Conservation (phyloP, 2,888 invertebrate genomes). For the Mimas tiliae region DNA sequence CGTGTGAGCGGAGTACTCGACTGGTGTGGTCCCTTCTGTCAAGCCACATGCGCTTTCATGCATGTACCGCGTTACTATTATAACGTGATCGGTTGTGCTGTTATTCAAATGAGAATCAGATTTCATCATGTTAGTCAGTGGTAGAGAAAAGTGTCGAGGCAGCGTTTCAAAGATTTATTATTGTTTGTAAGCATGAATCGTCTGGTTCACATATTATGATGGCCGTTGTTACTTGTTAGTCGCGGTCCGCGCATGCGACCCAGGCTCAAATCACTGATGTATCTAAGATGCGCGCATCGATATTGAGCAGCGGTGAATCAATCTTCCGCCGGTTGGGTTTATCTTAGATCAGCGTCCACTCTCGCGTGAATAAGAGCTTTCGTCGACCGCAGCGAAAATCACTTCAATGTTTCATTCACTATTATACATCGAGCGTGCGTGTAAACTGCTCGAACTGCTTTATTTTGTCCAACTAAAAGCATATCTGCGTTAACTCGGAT, state of each 20-base stretch:
- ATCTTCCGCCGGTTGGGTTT: slow-evolving; percentile 69
- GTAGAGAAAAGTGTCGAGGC: slow-evolving; percentile 61
- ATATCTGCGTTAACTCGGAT: slow-evolving; percentile 60
- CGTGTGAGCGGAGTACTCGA: slow-evolving; percentile 34
- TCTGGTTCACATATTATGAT: slow-evolving; percentile 60
- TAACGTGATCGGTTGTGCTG: slow-evolving; percentile 65
- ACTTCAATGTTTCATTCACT: slow-evolving; percentile 35
- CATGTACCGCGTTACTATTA: slow-evolving; percentile 56
- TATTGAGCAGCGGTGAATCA: slow-evolving; percentile 75
- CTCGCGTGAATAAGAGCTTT: slow-evolving; percentile 55
- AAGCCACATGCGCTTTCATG: slow-evolving; percentile 46
- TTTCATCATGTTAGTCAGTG: slow-evolving; percentile 64
- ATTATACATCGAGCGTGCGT: slow-evolving; percentile 18
- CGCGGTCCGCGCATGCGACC: slow-evolving; percentile 59
- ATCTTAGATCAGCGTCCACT: slow-evolving; percentile 72
- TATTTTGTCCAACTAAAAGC: slow-evolving; percentile 40
- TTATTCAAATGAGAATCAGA: slow-evolving; percentile 71
- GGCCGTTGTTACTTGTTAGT: slow-evolving; percentile 40
- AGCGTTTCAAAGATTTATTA: slow-evolving; percentile 68
- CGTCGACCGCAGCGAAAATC: slow-evolving; percentile 54
- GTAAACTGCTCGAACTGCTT: slow-evolving; percentile 45
- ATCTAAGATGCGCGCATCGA: slow-evolving; percentile 70
- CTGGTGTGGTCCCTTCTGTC: slow-evolving; percentile 66
- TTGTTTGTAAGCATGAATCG: slow-evolving; percentile 64
- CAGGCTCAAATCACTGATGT: slow-evolving; percentile 61